Base-by-base conservation (phyloP, 1,140 invertebrate genomes). In the Thaumatotibia leucotreta region DNA sequence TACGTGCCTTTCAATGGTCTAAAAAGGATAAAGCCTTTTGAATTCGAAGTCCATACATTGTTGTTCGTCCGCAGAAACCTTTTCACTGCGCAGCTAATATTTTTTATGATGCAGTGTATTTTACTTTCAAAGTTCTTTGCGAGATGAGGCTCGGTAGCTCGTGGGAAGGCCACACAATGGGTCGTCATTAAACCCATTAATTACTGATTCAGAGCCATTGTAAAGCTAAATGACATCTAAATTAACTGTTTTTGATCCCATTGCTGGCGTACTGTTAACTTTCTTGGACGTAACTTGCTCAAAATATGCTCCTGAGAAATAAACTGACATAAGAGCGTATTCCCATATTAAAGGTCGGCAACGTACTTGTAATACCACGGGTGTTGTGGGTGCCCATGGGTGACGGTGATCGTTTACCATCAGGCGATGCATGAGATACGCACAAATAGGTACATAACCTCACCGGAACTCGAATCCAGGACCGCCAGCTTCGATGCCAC, bases 151-250 rank as follows among this genome's bases (percentile, higher is more conserved):
- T 10, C 52, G 24, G 52, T 29, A 20, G 6, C 52, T 24, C 52
- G 52, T 58, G 52, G 52, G 52, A 58, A 31, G 24, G 72, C 70
- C 33, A 69, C 66, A 72, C 70, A 66, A 70, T 64, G 20, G 22
- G 17, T 11, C 23, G n/a, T 33, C 70, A 69, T 82, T 82, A 79
- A 79, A 76, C 72, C 77, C 76, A 79, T 82, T 85, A 86, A 85
- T 85, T 83, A 80, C 74, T 77, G 77, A 88, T 80, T 73, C 70
- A 75, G 86, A 82, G 84, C 83, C 52, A 58, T 58, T 58, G 22
- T 58, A 24, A 49, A 49, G 39, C 23, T 23, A n/a, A 29, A 58
- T 58, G 52, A 58, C 52, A 58, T 58, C 52, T 58, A 58, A 58
- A 58, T 58, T 58, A 58, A 58, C 52, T 58, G 52, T 58, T 58